Conservation (phyloP, 2,797 vertebrate species). For the Lagodon rhomboides region DNA sequence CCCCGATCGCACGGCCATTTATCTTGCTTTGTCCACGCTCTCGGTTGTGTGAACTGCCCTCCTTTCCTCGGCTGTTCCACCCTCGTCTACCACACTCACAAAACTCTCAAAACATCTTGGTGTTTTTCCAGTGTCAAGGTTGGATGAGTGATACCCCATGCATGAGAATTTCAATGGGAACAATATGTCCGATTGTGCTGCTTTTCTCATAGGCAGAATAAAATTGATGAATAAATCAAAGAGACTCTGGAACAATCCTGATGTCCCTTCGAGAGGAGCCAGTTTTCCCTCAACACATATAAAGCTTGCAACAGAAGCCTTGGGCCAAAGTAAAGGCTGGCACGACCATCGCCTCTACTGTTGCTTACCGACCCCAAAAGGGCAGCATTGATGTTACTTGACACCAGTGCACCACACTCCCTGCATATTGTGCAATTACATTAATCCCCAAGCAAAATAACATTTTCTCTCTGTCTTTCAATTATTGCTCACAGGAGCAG, state of each 20-base stretch:
- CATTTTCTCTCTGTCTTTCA: conserved; percentile 40
- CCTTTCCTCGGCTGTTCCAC: conserved; percentile 36
- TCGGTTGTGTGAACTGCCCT: background rate
- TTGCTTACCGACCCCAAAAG: conserved; percentile 23
- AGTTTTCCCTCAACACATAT: conserved; percentile 18
- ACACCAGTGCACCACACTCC: conserved; percentile 16
- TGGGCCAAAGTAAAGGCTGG: conserved; percentile 52
- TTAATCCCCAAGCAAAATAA: conserved; percentile 54
- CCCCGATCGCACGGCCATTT: background rate
- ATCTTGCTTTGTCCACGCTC: conserved; percentile 22
- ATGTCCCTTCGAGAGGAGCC: conserved; percentile 41
- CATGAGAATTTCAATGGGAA: conserved; percentile 72
- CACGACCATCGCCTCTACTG: conserved; percentile 25
- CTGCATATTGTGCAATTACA: conserved; percentile 29
- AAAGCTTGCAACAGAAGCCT: conserved; percentile 41
- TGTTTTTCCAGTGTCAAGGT: conserved; percentile 73
- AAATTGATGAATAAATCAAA: conserved; percentile 72
- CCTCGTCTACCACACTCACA: conserved; percentile 38
- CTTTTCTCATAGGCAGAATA: conserved; percentile 61
- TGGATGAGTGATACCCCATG: conserved; percentile 69
- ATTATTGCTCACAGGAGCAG: conserved; percentile 59
- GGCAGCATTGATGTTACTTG: conserved; percentile 41
- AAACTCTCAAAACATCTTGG: conserved; percentile 43
- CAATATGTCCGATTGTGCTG: conserved; percentile 60
- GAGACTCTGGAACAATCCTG: conserved; percentile 36